These are phyloP conservation scores for Siderastrea radians DNA, from an alignment of 92 coral and sea anemone species.

Conservation along the genomic window DNA sequence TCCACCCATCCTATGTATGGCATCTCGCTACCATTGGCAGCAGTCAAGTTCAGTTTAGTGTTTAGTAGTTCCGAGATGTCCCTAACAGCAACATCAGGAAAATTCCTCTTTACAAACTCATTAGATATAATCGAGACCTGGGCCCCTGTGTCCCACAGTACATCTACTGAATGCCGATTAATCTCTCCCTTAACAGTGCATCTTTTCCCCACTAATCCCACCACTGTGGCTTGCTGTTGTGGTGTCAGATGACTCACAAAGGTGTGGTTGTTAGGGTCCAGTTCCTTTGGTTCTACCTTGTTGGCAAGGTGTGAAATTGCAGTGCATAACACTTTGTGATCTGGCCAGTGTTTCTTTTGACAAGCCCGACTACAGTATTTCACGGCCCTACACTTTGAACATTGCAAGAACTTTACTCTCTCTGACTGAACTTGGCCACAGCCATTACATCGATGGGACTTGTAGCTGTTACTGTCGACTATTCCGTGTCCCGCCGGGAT, in stretches of 20 bases:
- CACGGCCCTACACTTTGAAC: slow-evolving; percentile 52
- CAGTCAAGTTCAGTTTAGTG: no score
- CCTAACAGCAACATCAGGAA: no score
- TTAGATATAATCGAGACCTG: no score
- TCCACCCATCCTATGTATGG: no score
- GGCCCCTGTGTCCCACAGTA: no score
- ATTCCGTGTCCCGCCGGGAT: slow-evolving; percentile 71
- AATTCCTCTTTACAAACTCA: no score
- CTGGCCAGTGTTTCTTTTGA: slow-evolving; percentile 50
- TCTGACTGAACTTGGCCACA: slow-evolving; percentile 31
- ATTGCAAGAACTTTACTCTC: slow-evolving; percentile 37
- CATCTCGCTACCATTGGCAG: no score
- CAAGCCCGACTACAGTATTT: slow-evolving; percentile 49
- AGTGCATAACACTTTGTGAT: slow-evolving; percentile 43
- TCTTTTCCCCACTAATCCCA: slow-evolving; percentile 66
- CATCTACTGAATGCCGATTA: no score
- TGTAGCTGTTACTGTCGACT: slow-evolving; percentile 48
- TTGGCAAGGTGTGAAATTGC: slow-evolving; percentile 21
- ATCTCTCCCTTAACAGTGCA: no score
- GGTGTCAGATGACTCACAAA: slow-evolving; percentile 57
- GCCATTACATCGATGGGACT: slow-evolving; percentile 50
- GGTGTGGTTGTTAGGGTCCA: slow-evolving; percentile 14
- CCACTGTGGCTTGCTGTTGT: slow-evolving; percentile 43
- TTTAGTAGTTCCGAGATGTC: no score
- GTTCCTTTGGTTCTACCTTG: background rate